These are phyloP conservation scores for Taeniopygia guttata DNA, from an alignment of 2,797 vertebrate species.

Conservation along the genomic window DNA sequence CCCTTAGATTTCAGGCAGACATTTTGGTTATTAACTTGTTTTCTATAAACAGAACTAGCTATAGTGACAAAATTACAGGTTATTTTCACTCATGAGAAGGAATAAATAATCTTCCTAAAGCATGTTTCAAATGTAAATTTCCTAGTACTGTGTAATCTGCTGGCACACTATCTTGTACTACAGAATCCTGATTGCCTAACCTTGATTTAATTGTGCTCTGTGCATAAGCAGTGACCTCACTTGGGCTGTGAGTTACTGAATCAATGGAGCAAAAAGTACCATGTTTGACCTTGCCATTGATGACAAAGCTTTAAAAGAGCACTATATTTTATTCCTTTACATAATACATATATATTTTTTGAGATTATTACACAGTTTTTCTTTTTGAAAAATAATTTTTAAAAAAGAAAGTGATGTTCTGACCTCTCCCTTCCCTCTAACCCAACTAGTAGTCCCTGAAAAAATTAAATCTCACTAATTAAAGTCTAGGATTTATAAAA, in stretches of 20 bases:
- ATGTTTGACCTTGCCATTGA: slow-evolving; percentile 69
- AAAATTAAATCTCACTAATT: not conserved
- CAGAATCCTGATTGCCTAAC: slow-evolving; percentile 62
- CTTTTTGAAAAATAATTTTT: not conserved
- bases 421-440: not conserved
- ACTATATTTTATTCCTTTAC: slow-evolving; percentile 18
- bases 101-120: not conserved
- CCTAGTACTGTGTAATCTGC: slow-evolving; percentile 9
- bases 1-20: not conserved
- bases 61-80: not conserved
- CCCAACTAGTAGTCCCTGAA: not conserved
- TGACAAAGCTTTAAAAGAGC: slow-evolving; percentile 45
- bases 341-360: not conserved
- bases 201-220: slow-evolving; percentile 69
- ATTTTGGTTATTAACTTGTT: not conserved
- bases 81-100: not conserved
- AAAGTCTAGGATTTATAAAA: not conserved
- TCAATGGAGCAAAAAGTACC: slow-evolving; percentile 67
- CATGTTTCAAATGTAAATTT: slow-evolving; percentile 27
- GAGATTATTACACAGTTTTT: not conserved
- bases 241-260: slow-evolving; percentile 61
- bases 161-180: slow-evolving; percentile 47
- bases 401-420: not conserved
- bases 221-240: slow-evolving; percentile 67
- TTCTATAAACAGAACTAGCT: not conserved